Base-by-base conservation (phyloP, 2,888 invertebrate genomes). In the Hydropsyche betteni region DNA sequence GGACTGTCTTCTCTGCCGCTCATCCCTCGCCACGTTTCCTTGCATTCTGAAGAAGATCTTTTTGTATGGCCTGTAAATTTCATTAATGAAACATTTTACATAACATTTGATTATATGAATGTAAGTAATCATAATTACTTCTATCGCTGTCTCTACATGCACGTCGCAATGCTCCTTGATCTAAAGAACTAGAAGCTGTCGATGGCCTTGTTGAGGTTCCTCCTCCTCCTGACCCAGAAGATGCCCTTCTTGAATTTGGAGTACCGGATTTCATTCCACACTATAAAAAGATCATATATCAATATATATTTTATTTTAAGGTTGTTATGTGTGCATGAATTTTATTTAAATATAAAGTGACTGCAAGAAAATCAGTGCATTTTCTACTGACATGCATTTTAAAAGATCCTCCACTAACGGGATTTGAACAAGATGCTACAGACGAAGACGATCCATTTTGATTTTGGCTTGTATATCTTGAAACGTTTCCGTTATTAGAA, bases 41-140 rank as follows among this genome's bases (percentile, higher is more conserved):
- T 84, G 75, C 88, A 87, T 80, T 88, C 88, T 0, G 87, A 87
- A 0, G 87, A 87, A 0, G 88, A 87, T 0, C 88, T 84, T 78
- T 87, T 87, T 58, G 88, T 86, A 81, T 87, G 85, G n/a, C 84
- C 84, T 77, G 87, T 24, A 24, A 24, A 24, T 24, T 24, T 24
- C 24, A 24, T 24, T 24, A 24, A 24, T 24, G 24, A 87, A 87
- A 82, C 8, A 68, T 14, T 74, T 75, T 36, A 58, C 50, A 74
- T 51, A 51, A 8, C n/a, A 51, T 51, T n/a, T n/a, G 10, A 10
- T 4, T 44, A 44, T 44, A 44, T 44, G 10, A 55, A 16, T 55
- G n/a, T 10, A n/a, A 6, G 12, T 8, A 55, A 10, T 55, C 10
- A 55, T n/a, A 55, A 10, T 68, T 51, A 78, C 78, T 69, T 78